Base-by-base conservation (phyloP, 2,113 vertebrate species). In the Tetrax tetrax region DNA sequence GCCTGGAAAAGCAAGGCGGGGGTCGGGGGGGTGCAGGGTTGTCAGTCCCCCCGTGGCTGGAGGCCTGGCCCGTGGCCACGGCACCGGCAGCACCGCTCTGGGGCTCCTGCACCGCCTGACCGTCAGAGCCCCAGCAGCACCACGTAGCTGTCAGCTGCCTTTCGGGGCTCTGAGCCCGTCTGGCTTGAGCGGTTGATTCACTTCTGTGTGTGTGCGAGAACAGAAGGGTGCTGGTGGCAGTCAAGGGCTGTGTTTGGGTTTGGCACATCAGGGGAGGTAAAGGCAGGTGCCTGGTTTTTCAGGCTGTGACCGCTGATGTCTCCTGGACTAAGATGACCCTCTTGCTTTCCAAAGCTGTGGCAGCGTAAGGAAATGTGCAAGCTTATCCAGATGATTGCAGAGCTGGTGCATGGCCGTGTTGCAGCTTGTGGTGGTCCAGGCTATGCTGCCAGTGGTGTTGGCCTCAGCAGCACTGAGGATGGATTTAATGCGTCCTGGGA, bases 381-480 rank as follows among this genome's bases (percentile, higher is more conserved):
- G n/a, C 53, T n/a, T 54, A 37, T 37, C 12, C 0, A 1, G 25
- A 1, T 54, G 14, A 2, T 8, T 2, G 37, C 19, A 18, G 51
- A 41, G 25, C 17, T 31, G 24, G 24, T n/a, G 50, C 5, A 0
- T 4, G 68, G 38, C 43, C 0, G 0, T 19, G 35, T 7, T 53
- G 54, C 25, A 33, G 54, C 22, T 48, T 38, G 0, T 24, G 28
- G 47, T 19, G 27, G 84, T n/a, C 28, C 25, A 2, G 11, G 31
- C 37, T 33, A 33, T 79, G 69, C 22, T 59, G 45, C 37, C 21
- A 10, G 2, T 33, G 31, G 16, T 2, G 0, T 59, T 6, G 12
- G 21, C 24, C 50, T 87, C 20, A 12, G 61, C 2, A 3, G 37
- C 41, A 17, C 48, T n/a, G 56, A 53, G 63, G 33, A 4, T 41